These are phyloP conservation scores for Sesamia nonagrioides DNA, from an alignment of 1,140 invertebrate species.

Conservation along the genomic window DNA sequence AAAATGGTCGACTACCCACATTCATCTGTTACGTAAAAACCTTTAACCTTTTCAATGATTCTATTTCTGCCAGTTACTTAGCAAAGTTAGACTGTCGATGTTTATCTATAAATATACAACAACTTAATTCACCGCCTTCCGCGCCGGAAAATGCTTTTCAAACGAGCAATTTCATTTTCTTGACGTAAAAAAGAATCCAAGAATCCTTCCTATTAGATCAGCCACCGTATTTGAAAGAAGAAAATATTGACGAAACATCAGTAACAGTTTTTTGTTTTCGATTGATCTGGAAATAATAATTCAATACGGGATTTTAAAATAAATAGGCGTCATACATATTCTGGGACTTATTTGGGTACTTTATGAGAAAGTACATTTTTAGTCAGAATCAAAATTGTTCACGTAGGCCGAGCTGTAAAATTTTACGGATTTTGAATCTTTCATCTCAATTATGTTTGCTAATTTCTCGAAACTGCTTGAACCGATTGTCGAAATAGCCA, in stretches of 20 bases:
- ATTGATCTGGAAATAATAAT: constrained; percentile 8
- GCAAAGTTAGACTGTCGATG: constrained; percentile 10
- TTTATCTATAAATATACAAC: constrained; percentile 26
- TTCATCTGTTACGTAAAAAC: constrained; percentile 10
- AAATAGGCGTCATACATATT: neutral
- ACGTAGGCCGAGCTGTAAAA: neutral
- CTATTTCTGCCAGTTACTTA: neutral
- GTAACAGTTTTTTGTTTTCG: constrained; percentile 17
- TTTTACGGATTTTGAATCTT: constrained; percentile 34
- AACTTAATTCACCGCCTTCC: constrained; percentile 24
- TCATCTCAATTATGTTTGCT: constrained; percentile 48
- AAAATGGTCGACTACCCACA: neutral
- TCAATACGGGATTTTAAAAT: neutral
- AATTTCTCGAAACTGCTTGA: constrained; percentile 53
- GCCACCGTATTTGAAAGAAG: neutral
- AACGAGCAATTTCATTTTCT: constrained; percentile 25
- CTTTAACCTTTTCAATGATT: constrained; percentile 4
- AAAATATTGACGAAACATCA: constrained; percentile 2
- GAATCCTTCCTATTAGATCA: constrained; percentile 10
- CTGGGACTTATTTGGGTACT: neutral
- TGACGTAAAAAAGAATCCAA: constrained; percentile 4
- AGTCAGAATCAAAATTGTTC: neutral
- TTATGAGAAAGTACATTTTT: neutral
- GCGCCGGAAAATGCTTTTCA: constrained; percentile 31
- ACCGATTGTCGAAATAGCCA: constrained; percentile 45